Evolutionary conservation across 1,140 invertebrate species (phyloP).

Genomic region (Drosophila subpulchrella): DNA sequence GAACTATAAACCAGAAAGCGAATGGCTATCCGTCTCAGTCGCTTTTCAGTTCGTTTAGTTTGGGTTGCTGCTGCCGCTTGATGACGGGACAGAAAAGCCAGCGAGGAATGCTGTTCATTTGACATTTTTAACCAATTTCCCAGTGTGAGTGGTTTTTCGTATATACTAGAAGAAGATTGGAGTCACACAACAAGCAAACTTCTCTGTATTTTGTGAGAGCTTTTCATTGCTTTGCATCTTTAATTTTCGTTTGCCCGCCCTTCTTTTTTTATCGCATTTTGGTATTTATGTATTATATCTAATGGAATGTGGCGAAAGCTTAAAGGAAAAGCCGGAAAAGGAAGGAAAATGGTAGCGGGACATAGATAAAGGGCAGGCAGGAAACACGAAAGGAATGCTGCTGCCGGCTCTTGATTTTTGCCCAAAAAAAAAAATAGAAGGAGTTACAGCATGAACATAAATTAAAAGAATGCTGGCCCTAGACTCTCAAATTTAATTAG

Average conservation of each 20-base stretch:
- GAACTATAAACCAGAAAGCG: neutral
- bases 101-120: slow-evolving; percentile 45
- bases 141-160: neutral
- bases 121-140: slow-evolving; percentile 61
- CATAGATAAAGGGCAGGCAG: slow-evolving; percentile 37
- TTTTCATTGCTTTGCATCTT: slow-evolving; percentile 58
- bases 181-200: slow-evolving; percentile 6
- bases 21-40: neutral
- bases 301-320: slow-evolving; percentile 59
- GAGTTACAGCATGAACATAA: slow-evolving; percentile 22
- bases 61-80: neutral
- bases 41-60: slow-evolving; percentile 2
- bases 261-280: slow-evolving; percentile 63
- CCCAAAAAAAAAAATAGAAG: slow-evolving; percentile 21
- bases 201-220: slow-evolving; percentile 15
- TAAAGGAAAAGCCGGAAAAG: slow-evolving; percentile 13
- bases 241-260: slow-evolving; percentile 57
- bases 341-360: slow-evolving; percentile 5
- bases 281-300: slow-evolving; percentile 61
- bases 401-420: slow-evolving; percentile 23
- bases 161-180: slow-evolving; percentile 5
- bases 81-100: neutral
- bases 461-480: slow-evolving; percentile 26
- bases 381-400: slow-evolving; percentile 57
- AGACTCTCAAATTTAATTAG: slow-evolving; percentile 16